Percentiles rank a stretch among this genome's conserved stretches.
Conservation (phyloP, 2,888 invertebrate species). For the Drosophila mulleri region DNA sequence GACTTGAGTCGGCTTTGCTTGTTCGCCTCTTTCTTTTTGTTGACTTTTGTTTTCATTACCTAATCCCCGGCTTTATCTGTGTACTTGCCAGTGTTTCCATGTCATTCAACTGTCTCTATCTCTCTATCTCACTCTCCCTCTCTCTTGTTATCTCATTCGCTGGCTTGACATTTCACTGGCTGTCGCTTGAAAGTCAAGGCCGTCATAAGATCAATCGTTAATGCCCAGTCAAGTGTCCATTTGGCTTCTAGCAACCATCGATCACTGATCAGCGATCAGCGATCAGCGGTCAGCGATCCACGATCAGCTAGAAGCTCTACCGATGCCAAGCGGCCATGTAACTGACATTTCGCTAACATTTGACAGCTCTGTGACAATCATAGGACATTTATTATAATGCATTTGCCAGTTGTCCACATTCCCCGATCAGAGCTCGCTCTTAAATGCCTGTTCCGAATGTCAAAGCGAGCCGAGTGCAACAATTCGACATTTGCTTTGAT, state of each 20-base stretch:
- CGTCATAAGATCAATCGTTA: constrained; percentile 38
- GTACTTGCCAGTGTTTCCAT: constrained; percentile 26
- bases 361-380: constrained; percentile 67
- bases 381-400: constrained; percentile 74
- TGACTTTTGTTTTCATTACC: constrained; percentile 36
- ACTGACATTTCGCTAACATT: constrained; percentile 73
- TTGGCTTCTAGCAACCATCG: constrained; percentile 40
- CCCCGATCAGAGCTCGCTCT: constrained; percentile 12
- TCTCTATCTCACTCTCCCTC: constrained; percentile 8
- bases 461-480: constrained; percentile 12
- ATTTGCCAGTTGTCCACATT: constrained; percentile 44
- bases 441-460: constrained; percentile 24
- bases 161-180: constrained; percentile 53
- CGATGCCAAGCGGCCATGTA: constrained; percentile 56
- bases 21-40: constrained; percentile 33
- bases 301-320: constrained; percentile 48
- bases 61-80: constrained; percentile 19
- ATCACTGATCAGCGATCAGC: constrained; percentile 47
- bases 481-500: constrained; percentile 6
- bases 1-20: constrained; percentile 49
- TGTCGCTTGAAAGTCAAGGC: constrained; percentile 72
- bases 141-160: not conserved
- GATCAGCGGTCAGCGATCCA: constrained; percentile 32
- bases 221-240: constrained; percentile 47
- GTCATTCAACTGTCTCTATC: constrained; percentile 42